A percentile compares a stretch with the other conserved stretches of the same genome.
Conservation (phyloP, 2,888 invertebrate species). For the Phaedon cochleariae region DNA sequence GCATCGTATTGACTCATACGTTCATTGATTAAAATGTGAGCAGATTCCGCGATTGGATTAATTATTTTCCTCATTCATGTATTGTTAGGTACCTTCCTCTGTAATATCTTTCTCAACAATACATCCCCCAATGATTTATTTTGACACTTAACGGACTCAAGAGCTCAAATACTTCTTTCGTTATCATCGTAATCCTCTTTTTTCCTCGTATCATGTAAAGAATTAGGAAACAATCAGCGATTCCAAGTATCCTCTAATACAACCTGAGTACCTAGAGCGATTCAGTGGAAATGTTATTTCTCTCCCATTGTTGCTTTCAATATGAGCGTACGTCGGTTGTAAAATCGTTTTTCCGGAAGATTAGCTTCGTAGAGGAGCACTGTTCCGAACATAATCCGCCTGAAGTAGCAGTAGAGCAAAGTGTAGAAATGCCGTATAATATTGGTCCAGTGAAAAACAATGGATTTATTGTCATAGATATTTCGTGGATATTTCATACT, state of each 20-base stretch:
- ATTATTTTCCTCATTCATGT: no score
- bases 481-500: no score
- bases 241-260: neutral
- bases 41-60: no score
- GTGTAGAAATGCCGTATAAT: neutral
- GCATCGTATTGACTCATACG: no score
- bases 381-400: conserved; percentile 10
- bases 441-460: neutral
- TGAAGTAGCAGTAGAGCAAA: neutral
- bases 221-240: neutral
- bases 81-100: no score
- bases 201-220: neutral
- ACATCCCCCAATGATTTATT: no score
- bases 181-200: neutral
- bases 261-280: neutral
- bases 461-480: neutral
- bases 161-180: neutral
- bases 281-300: conserved; percentile 9
- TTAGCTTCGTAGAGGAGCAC: conserved; percentile 2
- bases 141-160: neutral
- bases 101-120: no score
- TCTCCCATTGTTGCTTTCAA: conserved; percentile 10
- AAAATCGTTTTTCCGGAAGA: conserved; percentile 18
- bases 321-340: conserved; percentile 9
- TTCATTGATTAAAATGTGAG: no score